Percentiles rank a stretch among this genome's conserved stretches.
Evolutionary conservation across 2,888 invertebrate species (phyloP).

Genomic region (Spisula solida): DNA sequence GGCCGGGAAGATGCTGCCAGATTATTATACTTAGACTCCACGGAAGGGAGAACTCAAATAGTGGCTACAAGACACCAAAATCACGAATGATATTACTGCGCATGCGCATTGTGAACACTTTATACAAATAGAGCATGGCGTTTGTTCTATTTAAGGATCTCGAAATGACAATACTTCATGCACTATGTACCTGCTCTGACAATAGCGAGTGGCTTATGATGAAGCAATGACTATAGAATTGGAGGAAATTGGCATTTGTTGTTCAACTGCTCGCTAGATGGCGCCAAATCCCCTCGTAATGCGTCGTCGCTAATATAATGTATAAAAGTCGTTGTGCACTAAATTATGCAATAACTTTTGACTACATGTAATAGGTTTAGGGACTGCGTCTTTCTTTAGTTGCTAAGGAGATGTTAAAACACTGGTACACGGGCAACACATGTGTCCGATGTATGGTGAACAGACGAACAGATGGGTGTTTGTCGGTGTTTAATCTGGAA

Average conservation of each 20-base stretch:
- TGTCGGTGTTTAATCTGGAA: too few relatives aligned
- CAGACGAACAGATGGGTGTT: not conserved
- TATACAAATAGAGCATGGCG: not conserved
- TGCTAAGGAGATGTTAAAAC: too few relatives aligned
- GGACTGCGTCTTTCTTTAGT: too few relatives aligned
- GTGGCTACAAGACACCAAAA: conserved; percentile 39
- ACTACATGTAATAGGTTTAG: too few relatives aligned
- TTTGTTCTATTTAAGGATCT: not conserved
- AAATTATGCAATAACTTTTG: too few relatives aligned
- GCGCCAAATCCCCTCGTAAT: not conserved
- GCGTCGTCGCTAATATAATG: not conserved
- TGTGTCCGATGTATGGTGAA: not conserved
- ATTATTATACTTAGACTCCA: conserved; percentile 70
- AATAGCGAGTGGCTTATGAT: not conserved
- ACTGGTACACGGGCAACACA: too few relatives aligned
- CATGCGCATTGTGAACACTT: not conserved
- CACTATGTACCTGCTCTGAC: not conserved
- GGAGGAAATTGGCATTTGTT: too few relatives aligned
- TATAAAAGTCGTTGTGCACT: too few relatives aligned
- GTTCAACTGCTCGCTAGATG: too few relatives aligned
- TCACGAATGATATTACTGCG: conserved; percentile 11
- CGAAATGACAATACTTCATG: not conserved
- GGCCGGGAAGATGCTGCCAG: conserved; percentile 78
- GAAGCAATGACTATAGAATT: too few relatives aligned
- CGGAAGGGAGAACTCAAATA: conserved; percentile 65